Percentiles rank a stretch among this genome's conserved stretches.
Evolutionary conservation across 2,888 invertebrate genomes (phyloP).

Genomic region (Peribatodes rhomboidaria): DNA sequence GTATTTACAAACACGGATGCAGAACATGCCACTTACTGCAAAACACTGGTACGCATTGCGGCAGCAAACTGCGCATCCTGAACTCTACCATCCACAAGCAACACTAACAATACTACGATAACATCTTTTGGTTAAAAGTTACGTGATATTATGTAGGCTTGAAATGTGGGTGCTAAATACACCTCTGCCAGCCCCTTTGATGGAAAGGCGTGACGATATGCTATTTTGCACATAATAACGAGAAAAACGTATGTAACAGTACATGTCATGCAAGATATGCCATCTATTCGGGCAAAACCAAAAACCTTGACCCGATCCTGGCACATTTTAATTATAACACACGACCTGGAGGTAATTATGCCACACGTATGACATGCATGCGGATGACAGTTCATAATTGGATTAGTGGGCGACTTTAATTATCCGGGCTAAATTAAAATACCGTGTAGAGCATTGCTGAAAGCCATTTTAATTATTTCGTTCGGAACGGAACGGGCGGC

Average conservation of each 20-base stretch:
- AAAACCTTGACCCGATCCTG: constrained; percentile 47
- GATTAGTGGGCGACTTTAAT: constrained; percentile 41
- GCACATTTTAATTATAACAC: constrained; percentile 53
- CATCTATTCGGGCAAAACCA: background rate
- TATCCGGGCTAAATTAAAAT: constrained; percentile 30
- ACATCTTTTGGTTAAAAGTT: too few relatives aligned
- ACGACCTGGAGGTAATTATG: constrained; percentile 54
- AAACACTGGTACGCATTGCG: too few relatives aligned
- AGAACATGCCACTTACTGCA: background rate
- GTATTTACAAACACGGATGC: background rate
- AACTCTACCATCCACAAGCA: background rate
- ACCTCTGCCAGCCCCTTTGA: too few relatives aligned
- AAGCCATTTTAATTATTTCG: constrained; percentile 29
- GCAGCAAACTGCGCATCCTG: too few relatives aligned
- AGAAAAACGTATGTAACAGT: too few relatives aligned
- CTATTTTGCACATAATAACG: too few relatives aligned
- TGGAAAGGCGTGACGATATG: too few relatives aligned
- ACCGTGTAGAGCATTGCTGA: constrained; percentile 30
- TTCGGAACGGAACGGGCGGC: constrained; percentile 4
- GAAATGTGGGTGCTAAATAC: too few relatives aligned
- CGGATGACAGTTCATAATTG: constrained; percentile 41
- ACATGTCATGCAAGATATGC: background rate
- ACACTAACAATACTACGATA: background rate
- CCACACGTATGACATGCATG: constrained; percentile 30
- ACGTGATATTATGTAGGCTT: too few relatives aligned